These are phyloP conservation scores for Synanceia verrucosa DNA, from an alignment of 2,797 vertebrate genomes.

Conservation along the genomic window DNA sequence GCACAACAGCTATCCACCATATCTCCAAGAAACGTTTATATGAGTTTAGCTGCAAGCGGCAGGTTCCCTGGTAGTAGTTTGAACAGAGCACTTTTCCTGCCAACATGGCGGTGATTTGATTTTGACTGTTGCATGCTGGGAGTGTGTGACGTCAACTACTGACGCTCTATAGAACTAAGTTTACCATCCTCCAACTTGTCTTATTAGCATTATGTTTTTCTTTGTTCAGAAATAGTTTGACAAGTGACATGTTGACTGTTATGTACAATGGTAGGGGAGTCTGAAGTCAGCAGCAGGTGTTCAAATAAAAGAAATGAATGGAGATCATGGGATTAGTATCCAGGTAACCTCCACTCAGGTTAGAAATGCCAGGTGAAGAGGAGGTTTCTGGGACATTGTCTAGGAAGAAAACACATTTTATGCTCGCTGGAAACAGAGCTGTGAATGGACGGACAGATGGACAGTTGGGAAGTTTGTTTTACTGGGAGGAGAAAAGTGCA, in stretches of 20 bases:
- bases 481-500: conserved; percentile 21
- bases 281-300: conserved; percentile 30
- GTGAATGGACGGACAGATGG: conserved; percentile 5
- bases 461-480: conserved; percentile 37
- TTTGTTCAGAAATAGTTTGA: background rate
- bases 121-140: too few relatives aligned
- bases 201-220: background rate
- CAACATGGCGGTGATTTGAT: too few relatives aligned
- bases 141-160: too few relatives aligned
- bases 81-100: too few relatives aligned
- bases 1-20: too few relatives aligned
- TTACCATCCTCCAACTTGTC: too few relatives aligned
- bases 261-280: background rate
- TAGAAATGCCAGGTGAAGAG: conserved; percentile 15
- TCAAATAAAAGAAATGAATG: conserved; percentile 38
- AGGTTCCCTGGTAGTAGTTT: too few relatives aligned
- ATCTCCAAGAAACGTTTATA: too few relatives aligned
- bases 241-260: background rate
- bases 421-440: background rate
- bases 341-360: conserved; percentile 11
- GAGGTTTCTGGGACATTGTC: conserved; percentile 37
- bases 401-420: conserved; percentile 14
- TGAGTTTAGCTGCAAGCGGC: too few relatives aligned
- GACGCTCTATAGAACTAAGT: too few relatives aligned
- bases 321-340: conserved; percentile 29